Evolutionary conservation across 2,888 invertebrate species (phyloP).

Genomic region (Napeogenes inachia): DNA sequence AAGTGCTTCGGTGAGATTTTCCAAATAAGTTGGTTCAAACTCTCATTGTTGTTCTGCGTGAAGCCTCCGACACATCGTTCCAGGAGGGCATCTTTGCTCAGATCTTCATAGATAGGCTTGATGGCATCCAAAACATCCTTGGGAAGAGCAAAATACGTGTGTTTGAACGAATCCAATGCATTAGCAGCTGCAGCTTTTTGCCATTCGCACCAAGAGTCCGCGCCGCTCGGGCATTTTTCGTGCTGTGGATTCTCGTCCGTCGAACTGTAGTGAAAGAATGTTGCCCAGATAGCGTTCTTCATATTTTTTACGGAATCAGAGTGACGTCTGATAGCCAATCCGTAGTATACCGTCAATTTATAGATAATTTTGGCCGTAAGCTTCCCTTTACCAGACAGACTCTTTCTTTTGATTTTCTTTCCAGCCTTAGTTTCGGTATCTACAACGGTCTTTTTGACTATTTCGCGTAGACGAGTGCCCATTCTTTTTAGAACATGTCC

Average conservation of each 20-base stretch:
- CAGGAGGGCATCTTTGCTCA: constrained; percentile 1
- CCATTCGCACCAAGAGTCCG: background rate
- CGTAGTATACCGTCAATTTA: constrained; percentile 40
- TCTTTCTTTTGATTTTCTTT: constrained; percentile 3
- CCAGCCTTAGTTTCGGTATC: background rate
- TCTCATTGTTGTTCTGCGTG: constrained; percentile 7
- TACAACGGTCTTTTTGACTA: background rate
- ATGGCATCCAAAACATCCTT: background rate
- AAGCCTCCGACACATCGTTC: constrained; percentile 2
- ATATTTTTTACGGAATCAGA: constrained; percentile 32
- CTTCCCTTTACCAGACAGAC: constrained; percentile 22
- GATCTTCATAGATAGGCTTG: constrained; percentile 1
- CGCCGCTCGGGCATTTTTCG: background rate
- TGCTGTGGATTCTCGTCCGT: too few relatives aligned
- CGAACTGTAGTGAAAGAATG: too few relatives aligned
- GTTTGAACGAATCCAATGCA: background rate
- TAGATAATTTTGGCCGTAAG: constrained; percentile 37
- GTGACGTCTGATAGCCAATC: constrained; percentile 37
- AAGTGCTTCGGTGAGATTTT: constrained; percentile 3
- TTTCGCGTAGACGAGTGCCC: too few relatives aligned
- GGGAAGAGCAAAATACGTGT: background rate
- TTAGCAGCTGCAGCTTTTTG: background rate
- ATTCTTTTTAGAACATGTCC: too few relatives aligned
- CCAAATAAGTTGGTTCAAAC: constrained; percentile 5
- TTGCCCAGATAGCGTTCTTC: background rate